Conservation (phyloP, 92 coral and sea anemone species). For the Desmophyllum pertusum region DNA sequence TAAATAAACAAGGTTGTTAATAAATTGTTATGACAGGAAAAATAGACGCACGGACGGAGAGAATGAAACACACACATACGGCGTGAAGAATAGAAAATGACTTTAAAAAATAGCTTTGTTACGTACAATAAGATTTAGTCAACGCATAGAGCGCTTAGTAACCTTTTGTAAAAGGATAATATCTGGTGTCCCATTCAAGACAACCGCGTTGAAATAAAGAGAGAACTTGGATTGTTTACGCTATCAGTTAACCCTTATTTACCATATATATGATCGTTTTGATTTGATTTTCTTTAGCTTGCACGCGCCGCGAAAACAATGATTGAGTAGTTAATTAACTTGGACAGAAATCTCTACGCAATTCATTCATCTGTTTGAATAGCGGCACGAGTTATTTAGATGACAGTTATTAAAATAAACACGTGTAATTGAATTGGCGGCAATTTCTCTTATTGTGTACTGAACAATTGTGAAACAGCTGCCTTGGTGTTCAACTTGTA, state of each 20-base stretch:
- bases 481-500: not conserved
- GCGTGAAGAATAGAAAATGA: not conserved
- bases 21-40: slow-evolving; percentile 1
- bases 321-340: slow-evolving; percentile 18
- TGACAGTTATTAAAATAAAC: slow-evolving; percentile 1
- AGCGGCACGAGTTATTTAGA: not conserved
- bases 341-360: not conserved
- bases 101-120: not conserved
- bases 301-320: slow-evolving; percentile 5
- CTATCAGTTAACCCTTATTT: not conserved
- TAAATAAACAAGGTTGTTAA: not conserved
- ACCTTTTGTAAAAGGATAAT: not conserved
- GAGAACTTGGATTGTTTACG: not conserved
- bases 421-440: slow-evolving; percentile 22
- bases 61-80: not conserved
- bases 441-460: not conserved
- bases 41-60: not conserved
- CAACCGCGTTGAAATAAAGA: not conserved
- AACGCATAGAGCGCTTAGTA: not conserved
- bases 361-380: slow-evolving; percentile 5
- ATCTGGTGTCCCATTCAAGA: not conserved
- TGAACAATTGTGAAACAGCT: not conserved
- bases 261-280: not conserved
- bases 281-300: not conserved
- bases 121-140: not conserved